phyloP scores from a whole-genome alignment of 2,797 vertebrate genomes.

The Buceros bicornis region DNA sequence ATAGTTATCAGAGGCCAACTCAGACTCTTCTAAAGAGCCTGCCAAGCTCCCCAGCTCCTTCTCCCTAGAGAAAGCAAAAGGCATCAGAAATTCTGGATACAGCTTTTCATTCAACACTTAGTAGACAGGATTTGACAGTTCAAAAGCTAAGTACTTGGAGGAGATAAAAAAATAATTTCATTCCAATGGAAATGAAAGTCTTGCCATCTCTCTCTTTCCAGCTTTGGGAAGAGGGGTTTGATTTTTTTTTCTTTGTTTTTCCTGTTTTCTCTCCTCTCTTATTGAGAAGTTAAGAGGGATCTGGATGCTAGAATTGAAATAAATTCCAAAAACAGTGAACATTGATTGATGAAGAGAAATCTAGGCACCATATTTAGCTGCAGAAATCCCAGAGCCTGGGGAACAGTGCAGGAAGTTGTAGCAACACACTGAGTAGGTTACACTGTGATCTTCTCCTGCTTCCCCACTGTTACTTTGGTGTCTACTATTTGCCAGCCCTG shows the following conservation, averaged over 20 bases:
- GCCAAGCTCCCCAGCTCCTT: conserved; percentile 8
- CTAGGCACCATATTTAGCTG: background rate
- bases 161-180: background rate
- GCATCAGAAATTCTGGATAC: background rate
- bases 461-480: background rate
- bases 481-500: background rate
- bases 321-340: background rate
- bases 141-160: background rate
- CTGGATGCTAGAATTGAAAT: background rate
- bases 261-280: background rate
- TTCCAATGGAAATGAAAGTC: background rate
- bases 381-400: background rate
- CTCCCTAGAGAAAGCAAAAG: background rate
- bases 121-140: background rate
- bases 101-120: background rate
- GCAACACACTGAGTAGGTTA: background rate
- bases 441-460: background rate
- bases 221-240: background rate
- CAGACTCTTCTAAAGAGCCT: conserved; percentile 1
- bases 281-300: background rate
- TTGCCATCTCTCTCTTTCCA: background rate
- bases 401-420: background rate
- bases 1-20: conserved; percentile 25
- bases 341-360: background rate
- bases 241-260: background rate